These are phyloP conservation scores for Aplodontia rufa DNA, from an alignment of 2,113 vertebrate genomes.

Conservation along the genomic window DNA sequence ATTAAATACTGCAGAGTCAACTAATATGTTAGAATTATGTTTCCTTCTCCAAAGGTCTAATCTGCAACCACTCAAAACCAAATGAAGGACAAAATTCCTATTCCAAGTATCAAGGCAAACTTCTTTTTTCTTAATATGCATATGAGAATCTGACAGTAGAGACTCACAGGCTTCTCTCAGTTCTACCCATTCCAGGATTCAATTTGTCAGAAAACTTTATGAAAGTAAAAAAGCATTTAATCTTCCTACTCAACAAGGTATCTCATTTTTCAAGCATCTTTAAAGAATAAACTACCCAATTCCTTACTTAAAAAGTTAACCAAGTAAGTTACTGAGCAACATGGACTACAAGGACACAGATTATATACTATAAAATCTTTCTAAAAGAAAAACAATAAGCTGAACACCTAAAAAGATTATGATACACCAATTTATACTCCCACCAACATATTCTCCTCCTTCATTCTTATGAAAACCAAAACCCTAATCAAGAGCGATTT, in stretches of 20 bases:
- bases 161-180: not conserved
- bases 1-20: not conserved
- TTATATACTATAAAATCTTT: not conserved
- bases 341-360: not conserved
- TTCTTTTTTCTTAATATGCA: not conserved
- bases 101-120: not conserved
- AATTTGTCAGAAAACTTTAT: not conserved
- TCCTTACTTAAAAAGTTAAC: constrained; percentile 20
- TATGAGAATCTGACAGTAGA: not conserved
- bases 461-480: not conserved
- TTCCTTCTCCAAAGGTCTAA: constrained; percentile 9
- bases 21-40: not conserved
- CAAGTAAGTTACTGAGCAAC: not conserved
- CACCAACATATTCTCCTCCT: not conserved
- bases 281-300: not conserved
- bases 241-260: not conserved
- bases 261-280: not conserved
- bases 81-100: constrained; percentile 28
- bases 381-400: not conserved
- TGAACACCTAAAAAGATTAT: not conserved
- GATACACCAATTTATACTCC: not conserved
- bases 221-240: too few relatives aligned
- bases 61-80: not conserved
- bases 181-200: not conserved
- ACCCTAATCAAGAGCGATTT: not conserved